Evolutionary conservation across 2,113 vertebrate species (phyloP).

Genomic region (Perca fluviatilis): DNA sequence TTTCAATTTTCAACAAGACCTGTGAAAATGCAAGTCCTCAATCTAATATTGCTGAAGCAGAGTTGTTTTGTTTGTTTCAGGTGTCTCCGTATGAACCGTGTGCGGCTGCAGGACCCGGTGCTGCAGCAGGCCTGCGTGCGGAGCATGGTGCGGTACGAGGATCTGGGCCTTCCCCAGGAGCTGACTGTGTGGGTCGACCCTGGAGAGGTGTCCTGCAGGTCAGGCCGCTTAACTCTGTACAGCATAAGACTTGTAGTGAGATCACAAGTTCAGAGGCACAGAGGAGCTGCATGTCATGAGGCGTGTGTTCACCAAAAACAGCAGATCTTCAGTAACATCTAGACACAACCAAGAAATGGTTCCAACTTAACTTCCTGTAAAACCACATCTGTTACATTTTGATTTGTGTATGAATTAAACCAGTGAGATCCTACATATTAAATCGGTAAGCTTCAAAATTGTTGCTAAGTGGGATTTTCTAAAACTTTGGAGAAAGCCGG

Average conservation of each 20-base stretch:
- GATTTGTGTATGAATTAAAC: neutral
- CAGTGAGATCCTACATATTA: neutral
- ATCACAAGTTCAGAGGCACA: neutral
- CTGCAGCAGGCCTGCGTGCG: conserved; percentile 86
- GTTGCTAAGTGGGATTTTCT: neutral
- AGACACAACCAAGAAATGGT: neutral
- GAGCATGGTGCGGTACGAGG: conserved; percentile 83
- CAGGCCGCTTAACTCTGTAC: conserved; percentile 23
- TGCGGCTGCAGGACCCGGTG: conserved; percentile 85
- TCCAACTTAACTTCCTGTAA: neutral
- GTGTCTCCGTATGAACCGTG: conserved; percentile 89
- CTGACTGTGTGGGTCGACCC: conserved; percentile 92
- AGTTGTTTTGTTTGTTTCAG: conserved; percentile 66
- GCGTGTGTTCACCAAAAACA: neutral
- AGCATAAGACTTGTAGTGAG: too few relatives aligned
- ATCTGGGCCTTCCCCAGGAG: conserved; percentile 89
- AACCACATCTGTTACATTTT: neutral
- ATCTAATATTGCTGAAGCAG: neutral
- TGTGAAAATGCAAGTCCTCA: neutral
- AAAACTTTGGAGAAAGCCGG: neutral
- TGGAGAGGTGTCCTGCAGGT: conserved; percentile 94
- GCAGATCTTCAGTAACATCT: too few relatives aligned
- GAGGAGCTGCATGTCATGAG: too few relatives aligned
- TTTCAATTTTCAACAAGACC: too few relatives aligned
- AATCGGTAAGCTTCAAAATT: neutral